Percentiles rank a stretch among this genome's conserved stretches.
Evolutionary conservation across 1,140 invertebrate species (phyloP).

Genomic region (Heliconius congener): DNA sequence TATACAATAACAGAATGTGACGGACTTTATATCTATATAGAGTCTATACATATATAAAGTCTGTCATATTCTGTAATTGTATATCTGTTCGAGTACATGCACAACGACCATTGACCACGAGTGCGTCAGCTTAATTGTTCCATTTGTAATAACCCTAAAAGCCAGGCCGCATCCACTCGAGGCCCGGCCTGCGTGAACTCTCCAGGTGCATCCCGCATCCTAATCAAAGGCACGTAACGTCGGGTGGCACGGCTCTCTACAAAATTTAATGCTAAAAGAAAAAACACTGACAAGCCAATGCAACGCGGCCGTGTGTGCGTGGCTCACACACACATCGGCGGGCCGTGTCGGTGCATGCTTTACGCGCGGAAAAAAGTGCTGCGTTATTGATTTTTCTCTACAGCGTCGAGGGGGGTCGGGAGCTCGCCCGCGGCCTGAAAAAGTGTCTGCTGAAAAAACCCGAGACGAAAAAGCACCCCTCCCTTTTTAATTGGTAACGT

Average conservation of each 20-base stretch:
- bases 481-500: constrained; percentile 81
- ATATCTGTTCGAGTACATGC: background rate
- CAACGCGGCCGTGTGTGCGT: constrained; percentile 60
- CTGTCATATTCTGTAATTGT: constrained; percentile 6
- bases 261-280: constrained; percentile 72
- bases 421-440: constrained; percentile 74
- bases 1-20: too few species aligned
- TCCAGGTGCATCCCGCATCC: constrained; percentile 64
- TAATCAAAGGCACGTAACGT: constrained; percentile 61
- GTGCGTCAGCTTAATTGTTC: constrained; percentile 9
- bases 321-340: constrained; percentile 54
- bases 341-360: constrained; percentile 76
- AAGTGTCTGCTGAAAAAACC: constrained; percentile 80
- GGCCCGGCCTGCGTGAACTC: constrained; percentile 47
- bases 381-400: constrained; percentile 80
- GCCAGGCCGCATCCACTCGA: constrained; percentile 26
- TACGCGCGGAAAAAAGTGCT: constrained; percentile 80
- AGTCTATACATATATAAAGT: background rate
- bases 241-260: constrained; percentile 47
- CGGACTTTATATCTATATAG: background rate
- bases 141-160: constrained; percentile 31
- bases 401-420: constrained; percentile 57
- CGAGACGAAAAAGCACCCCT: constrained; percentile 80
- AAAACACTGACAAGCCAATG: constrained; percentile 65
- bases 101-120: constrained; percentile 2